phyloP scores from a whole-genome alignment of 2,797 vertebrate genomes.

The Urosaurus nigricauda region DNA sequence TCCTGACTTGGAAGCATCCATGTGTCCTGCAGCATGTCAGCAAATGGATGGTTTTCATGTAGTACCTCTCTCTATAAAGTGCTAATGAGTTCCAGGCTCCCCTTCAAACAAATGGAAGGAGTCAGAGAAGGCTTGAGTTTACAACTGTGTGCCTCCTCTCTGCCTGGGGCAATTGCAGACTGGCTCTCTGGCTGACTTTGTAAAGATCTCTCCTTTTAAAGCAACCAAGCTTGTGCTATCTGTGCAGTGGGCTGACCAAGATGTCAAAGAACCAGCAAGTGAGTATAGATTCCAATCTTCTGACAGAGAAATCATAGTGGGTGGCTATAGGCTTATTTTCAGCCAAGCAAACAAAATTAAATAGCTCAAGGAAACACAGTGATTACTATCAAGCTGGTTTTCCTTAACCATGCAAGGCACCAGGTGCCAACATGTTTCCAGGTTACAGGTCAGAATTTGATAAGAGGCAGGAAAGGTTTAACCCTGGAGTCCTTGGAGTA shows the following conservation, averaged over 20 bases:
- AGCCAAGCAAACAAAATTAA: slow-evolving; percentile 23
- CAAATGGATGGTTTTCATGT: slow-evolving; percentile 10
- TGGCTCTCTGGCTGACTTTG: slow-evolving; percentile 5
- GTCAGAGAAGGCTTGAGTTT: slow-evolving; percentile 13
- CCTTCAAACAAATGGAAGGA: slow-evolving; percentile 13
- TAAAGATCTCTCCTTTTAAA: slow-evolving; percentile 21
- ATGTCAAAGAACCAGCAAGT: not conserved
- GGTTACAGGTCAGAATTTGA: slow-evolving; percentile 19
- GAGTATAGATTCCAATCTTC: slow-evolving; percentile 15
- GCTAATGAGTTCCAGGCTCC: slow-evolving; percentile 32
- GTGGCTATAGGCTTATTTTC: slow-evolving; percentile 36
- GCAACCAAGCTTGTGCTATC: slow-evolving; percentile 1
- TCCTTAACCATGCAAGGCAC: not conserved
- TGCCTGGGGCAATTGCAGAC: not conserved
- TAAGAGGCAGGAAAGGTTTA: slow-evolving; percentile 19
- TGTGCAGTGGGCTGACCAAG: not conserved
- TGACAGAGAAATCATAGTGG: slow-evolving; percentile 30
- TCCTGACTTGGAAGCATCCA: not conserved
- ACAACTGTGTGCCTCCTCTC: slow-evolving; percentile 18
- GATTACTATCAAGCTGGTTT: not conserved
- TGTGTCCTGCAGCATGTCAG: not conserved
- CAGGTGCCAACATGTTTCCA: slow-evolving; percentile 20
- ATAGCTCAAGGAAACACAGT: slow-evolving; percentile 16
- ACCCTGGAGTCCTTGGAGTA: not conserved
- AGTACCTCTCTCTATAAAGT: slow-evolving; percentile 11